Evolutionary conservation across 2,797 vertebrate genomes (phyloP), one percentile per base, ranked within the genome.

Genomic region (Mastacembelus armatus): DNA sequence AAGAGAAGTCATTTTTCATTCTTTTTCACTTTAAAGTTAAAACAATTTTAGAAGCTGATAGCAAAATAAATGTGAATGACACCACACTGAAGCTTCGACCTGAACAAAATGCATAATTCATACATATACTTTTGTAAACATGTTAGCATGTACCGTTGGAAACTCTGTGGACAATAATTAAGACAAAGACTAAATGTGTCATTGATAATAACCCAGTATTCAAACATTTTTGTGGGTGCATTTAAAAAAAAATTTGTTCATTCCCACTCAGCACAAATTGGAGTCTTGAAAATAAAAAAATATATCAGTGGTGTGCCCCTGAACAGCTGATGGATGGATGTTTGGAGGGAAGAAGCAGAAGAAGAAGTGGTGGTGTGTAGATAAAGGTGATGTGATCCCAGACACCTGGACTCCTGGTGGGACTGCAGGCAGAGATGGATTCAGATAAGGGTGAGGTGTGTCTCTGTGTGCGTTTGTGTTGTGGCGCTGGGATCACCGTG

Each of bases 41-140:
- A 69, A 39, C 32, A 54, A 10, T 10, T 10, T 63, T 2, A 62
- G 44, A 47, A 61, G 16, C 5, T 21, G 14, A 52, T 3, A 59
- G 10, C 14, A 67, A 64, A 69, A 68, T 45, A 21, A 71, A 39
- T n/a, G 33, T 16, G 71, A 65, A 19, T 29, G 14, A 19, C 30
- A 29, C 22, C 18, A 39, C 4, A 26, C 22, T 51, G 36, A 72
- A n/a, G n/a, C n/a, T n/a, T n/a, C n/a, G n/a, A n/a, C n/a, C n/a
- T 24, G 32, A 65, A 49, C 6, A 29, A 47, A 54, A n/a, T n/a
- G n/a, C 44, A 68, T 4, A 36, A 74, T 30, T 64, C 5, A 35
- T 24, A 62, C 19, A 71, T 44, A 42, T n/a, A 19, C 16, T 63
- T 59, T 27, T 84, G 80, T 87, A 87, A 88, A 86, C 72, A 72